A percentile compares a stretch with the other conserved stretches of the same genome.
These are phyloP conservation scores for Macrocentrus cingulum DNA, from an alignment of 1,140 invertebrate species.

Conservation along the genomic window DNA sequence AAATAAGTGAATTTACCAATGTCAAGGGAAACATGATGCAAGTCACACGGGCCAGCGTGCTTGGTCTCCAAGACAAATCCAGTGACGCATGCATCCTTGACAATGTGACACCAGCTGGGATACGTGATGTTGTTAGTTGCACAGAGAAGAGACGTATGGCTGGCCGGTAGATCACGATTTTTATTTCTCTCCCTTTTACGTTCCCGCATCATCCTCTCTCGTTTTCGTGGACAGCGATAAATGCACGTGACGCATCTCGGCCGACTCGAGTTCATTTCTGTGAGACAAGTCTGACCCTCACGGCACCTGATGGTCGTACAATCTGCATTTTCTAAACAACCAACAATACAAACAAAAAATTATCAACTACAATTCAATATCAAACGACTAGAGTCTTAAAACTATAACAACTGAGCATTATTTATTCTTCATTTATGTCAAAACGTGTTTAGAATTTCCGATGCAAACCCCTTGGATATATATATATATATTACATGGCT, in stretches of 20 bases:
- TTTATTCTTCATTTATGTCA: too few relatives aligned
- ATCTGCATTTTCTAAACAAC: conserved; percentile 68
- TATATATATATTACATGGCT: too few relatives aligned
- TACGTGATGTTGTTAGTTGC: conserved; percentile 83
- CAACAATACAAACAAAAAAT: conserved; percentile 19
- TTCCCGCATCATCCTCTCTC: conserved; percentile 48
- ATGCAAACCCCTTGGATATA: too few relatives aligned
- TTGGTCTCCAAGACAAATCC: conserved; percentile 77
- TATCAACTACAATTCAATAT: not conserved
- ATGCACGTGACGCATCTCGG: conserved; percentile 79
- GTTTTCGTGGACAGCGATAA: conserved; percentile 59
- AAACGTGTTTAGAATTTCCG: too few relatives aligned
- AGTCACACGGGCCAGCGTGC: conserved; percentile 69
- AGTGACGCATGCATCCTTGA: conserved; percentile 79
- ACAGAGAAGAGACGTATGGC: conserved; percentile 65
- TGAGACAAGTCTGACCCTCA: conserved; percentile 74
- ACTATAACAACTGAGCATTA: too few relatives aligned
- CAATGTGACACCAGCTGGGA: conserved; percentile 84
- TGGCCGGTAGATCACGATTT: conserved; percentile 55
- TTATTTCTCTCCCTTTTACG: conserved; percentile 35
- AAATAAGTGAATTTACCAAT: conserved; percentile 39
- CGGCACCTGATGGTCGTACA: conserved; percentile 76
- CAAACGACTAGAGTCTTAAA: not conserved
- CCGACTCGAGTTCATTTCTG: conserved; percentile 68
- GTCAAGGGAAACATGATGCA: conserved; percentile 45